Base-by-base conservation (phyloP, 2,797 vertebrate species). In the Aplochiton taeniatus region DNA sequence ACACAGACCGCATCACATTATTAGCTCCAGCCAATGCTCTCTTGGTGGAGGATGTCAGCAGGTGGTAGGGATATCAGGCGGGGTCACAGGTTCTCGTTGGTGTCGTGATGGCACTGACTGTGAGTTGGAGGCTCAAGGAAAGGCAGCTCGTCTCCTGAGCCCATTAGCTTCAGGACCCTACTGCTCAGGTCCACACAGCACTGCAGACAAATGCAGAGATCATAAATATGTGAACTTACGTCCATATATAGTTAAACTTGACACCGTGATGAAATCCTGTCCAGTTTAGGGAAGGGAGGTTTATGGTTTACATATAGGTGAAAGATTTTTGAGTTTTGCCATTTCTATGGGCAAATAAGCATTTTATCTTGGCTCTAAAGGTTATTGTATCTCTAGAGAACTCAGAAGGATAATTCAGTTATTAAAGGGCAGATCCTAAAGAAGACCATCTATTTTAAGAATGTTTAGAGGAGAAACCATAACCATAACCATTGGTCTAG, bases 121-220 rank as follows among this genome's bases (percentile, higher is more conserved):
- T 83, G 72, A 8, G 66, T 77, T 19, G 85, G 66, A 31, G 81
- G 72, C 31, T 87, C 90, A 80, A 96, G 84, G 88, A 97, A 96
- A 68, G 93, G 94, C 80, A 98, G 89, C 77, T 95, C 95, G 61
- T 94, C 91, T 66, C 75, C 88, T 0, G 89, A 87, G 54, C 85
- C 89, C 77, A 89, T 90, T 72, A 94, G 89, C 67, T 88, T 90
- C 81, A 98, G 90, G 62, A 94, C 90, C 69, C 90, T 89, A 11
- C 75, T 86, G 61, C 92, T 90, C 86, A 98, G 86, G 86, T 97
- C 95, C 49, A 97, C 88, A 81, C 95, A 96, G 86, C 95, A 95
- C 96, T 96, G 80, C 16, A 65, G 69, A 57, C 31, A 9, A 13
- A 5, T 50, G 60, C 53, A 57, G 51, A 16, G 12, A 65, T 6